Percentiles rank a stretch among this genome's conserved stretches.
These are phyloP conservation scores for Cyclargus thomasi DNA, from an alignment of 1,140 invertebrate species.

Conservation along the genomic window DNA sequence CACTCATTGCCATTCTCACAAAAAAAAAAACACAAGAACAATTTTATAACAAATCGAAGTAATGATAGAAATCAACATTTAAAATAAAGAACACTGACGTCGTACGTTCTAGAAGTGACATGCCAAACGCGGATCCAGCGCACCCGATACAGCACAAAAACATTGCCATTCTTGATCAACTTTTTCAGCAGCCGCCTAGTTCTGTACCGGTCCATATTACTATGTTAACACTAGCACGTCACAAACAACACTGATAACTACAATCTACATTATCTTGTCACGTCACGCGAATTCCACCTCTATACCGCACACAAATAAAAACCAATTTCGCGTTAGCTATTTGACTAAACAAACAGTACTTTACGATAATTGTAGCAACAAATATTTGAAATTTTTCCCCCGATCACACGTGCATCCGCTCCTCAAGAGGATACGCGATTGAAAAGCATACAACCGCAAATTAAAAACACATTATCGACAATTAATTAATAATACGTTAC, in stretches of 20 bases:
- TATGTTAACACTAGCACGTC: background rate
- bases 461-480: background rate
- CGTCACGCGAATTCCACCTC: background rate
- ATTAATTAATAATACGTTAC: conserved; percentile 1
- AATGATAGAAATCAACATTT: background rate
- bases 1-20: background rate
- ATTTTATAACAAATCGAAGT: no score
- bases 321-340: conserved; percentile 7
- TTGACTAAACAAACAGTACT: conserved; percentile 22
- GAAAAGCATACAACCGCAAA: background rate
- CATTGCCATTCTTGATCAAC: conserved; percentile 30
- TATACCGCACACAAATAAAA: background rate
- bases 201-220: conserved; percentile 31
- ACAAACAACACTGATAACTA: conserved; percentile 1
- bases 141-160: conserved; percentile 28
- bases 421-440: background rate
- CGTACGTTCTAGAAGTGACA: conserved; percentile 23
- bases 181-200: conserved; percentile 32
- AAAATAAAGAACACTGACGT: conserved; percentile 21
- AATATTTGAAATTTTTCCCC: conserved; percentile 30
- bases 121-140: conserved; percentile 26
- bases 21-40: conserved; percentile 15
- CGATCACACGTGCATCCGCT: conserved; percentile 7
- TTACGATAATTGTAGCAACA: conserved; percentile 30
- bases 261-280: background rate